Evolutionary conservation across 2,797 vertebrate species (phyloP), one percentile per base, ranked within the genome.

Genomic region (Falco cherrug): DNA sequence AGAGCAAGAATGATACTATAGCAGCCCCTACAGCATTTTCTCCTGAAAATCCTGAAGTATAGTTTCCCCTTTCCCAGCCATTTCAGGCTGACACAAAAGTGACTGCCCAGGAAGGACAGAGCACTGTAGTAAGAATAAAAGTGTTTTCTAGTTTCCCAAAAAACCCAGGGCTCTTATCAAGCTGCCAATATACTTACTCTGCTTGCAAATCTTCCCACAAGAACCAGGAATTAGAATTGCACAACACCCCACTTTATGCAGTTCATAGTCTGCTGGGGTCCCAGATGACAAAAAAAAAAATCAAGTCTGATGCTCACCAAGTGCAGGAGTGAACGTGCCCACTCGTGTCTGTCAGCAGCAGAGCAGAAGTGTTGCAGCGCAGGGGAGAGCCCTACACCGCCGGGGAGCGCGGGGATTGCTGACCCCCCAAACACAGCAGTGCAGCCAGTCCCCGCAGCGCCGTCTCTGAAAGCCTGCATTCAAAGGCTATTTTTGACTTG

Each of bases 261-360:
- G 69, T 9, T 85, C 47, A n/a, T 13, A 16, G 39, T 37, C 48
- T 87, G 26, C 53, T 54, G 29, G 28, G 41, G 25, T 84, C 75
- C 57, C 71, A 82, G 33, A 50, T 70, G 13, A 56, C 67, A 90
- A 35, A 48, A 68, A 61, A n/a, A 45, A 68, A 61, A 16, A 7
- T 31, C 1, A 4, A 63, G 31, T 87, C 13, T 15, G 11, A 41
- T 41, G 56, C 25, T 61, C 64, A 59, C 29, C 31, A 15, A 24
- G 16, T 6, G 5, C 39, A 43, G 45, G n/a, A 54, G 31, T 1
- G 16, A 65, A 29, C 29, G 16, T 7, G 33, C 56, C 51, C 65
- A 54, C 0, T 0, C 0, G 2, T 13, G 47, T 10, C n/a, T 1
- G 0, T 3, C 48, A 13, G 19, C 75, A 39, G 78, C 37, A 61